Conservation (phyloP, 2,113 vertebrate species). For the Nycticorax nycticorax region DNA sequence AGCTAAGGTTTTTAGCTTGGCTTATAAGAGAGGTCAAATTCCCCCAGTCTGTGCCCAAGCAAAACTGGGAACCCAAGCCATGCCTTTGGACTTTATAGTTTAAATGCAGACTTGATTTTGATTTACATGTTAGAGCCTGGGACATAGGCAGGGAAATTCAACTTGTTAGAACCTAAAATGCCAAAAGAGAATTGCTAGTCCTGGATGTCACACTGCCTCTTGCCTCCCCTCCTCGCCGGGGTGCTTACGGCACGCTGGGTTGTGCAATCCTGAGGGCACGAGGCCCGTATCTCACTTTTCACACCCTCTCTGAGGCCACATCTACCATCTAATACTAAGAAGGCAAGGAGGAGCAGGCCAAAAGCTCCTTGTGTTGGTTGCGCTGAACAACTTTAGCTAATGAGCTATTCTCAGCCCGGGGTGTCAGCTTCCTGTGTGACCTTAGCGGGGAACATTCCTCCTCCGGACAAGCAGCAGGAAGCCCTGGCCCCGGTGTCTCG, state of each 20-base stretch:
- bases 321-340: background rate
- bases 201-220: fast-evolving
- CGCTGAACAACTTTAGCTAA: background rate
- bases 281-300: background rate
- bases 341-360: background rate
- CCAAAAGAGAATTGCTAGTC: background rate
- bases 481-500: fast-evolving
- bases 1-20: background rate
- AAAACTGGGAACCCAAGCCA: background rate
- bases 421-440: conserved; percentile 52
- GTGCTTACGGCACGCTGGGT: background rate
- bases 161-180: background rate
- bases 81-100: background rate
- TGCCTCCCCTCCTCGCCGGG: fast-evolving
- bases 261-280: background rate
- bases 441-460: conserved; percentile 48
- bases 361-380: background rate
- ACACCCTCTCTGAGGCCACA: background rate
- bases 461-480: background rate
- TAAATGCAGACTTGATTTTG: background rate
- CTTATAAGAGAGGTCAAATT: background rate
- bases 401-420: conserved; percentile 33
- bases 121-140: background rate
- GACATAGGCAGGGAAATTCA: background rate
- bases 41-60: background rate